These are phyloP conservation scores for Fregata magnificens DNA, from an alignment of 2,113 vertebrate species.

Conservation along the genomic window DNA sequence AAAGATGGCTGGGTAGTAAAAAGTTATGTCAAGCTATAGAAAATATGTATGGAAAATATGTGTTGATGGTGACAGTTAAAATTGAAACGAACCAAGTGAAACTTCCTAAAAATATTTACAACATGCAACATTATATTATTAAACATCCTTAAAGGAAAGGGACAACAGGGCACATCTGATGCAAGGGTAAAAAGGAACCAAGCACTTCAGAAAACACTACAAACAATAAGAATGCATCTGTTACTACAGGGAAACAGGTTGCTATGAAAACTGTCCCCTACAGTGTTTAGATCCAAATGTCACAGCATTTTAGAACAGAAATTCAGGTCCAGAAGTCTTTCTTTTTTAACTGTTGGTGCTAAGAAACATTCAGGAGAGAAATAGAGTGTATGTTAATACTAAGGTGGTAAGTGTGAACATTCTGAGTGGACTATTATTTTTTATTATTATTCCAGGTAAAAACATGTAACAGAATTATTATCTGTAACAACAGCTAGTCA, in stretches of 20 bases:
- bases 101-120: neutral
- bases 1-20: neutral
- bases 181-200: neutral
- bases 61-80: neutral
- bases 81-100: neutral
- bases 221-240: neutral
- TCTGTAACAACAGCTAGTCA: neutral
- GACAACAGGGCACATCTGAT: neutral
- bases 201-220: neutral
- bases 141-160: neutral
- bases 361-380: neutral
- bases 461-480: neutral
- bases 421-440: neutral
- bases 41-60: neutral
- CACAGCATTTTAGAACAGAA: neutral
- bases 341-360: neutral
- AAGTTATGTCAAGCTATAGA: neutral
- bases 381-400: neutral
- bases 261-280: neutral
- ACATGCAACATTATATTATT: neutral
- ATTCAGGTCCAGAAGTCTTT: neutral
- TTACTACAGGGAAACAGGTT: neutral
- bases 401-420: neutral
- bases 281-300: neutral
- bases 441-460: neutral